Evolutionary conservation across 53 echinoderm and acorn worm species (phyloP).

Genomic region (Holothuria scabra): DNA sequence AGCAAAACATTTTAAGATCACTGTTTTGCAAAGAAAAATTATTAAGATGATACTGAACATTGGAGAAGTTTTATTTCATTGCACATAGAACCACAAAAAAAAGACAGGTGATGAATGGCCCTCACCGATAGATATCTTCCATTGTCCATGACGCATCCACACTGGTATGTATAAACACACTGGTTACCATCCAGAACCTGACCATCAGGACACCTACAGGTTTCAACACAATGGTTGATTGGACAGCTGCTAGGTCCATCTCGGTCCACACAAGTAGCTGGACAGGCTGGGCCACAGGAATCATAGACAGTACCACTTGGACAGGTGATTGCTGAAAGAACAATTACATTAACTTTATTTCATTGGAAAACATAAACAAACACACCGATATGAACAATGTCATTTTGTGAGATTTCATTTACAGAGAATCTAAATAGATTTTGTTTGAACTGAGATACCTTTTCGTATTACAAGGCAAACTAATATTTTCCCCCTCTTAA

Average conservation of each 20-base stretch:
- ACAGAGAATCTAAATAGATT: too few species aligned
- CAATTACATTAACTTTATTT: background rate
- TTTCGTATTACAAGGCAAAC: too few species aligned
- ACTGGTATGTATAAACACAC: slow-evolving; percentile 56
- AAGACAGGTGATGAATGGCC: background rate
- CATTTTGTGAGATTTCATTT: too few species aligned
- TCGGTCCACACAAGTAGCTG: slow-evolving; percentile 49
- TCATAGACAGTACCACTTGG: slow-evolving; percentile 54
- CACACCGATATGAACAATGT: too few species aligned
- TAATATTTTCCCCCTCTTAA: too few species aligned
- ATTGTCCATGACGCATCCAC: slow-evolving; percentile 62
- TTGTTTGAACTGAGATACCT: too few species aligned
- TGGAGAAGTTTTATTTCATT: too few species aligned
- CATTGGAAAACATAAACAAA: too few species aligned
- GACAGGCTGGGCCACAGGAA: slow-evolving; percentile 55
- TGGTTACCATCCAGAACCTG: slow-evolving; percentile 72
- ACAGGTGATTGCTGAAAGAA: slow-evolving; percentile 49
- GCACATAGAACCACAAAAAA: too few species aligned
- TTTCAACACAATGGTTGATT: slow-evolving; percentile 48
- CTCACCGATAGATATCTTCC: slow-evolving; percentile 52
- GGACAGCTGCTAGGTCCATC: slow-evolving; percentile 3
- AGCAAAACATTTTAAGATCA: too few species aligned
- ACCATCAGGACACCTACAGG: slow-evolving; percentile 78
- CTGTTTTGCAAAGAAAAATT: too few species aligned
- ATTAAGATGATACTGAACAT: too few species aligned